Base-by-base conservation (phyloP, 2,888 invertebrate species). In the Bimastos eiseni region DNA sequence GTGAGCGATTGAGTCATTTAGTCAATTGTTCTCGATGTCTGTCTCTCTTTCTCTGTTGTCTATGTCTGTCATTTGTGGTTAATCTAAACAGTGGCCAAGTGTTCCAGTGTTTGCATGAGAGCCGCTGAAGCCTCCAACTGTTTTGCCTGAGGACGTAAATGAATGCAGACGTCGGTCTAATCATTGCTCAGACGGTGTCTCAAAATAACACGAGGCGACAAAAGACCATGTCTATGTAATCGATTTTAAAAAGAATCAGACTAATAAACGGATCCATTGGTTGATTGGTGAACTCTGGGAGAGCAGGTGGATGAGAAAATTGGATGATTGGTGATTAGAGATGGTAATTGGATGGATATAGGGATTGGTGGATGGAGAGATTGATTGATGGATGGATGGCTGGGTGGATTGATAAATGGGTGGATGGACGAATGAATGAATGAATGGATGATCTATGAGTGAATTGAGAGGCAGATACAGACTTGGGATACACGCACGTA, bases 41-140 rank as follows among this genome's bases (percentile, higher is more conserved):
- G 70, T 70, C n/a, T 70, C 30, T 70, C 70, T 70, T 15, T n/a
- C n/a, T 70, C 70, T 70, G 24, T 55, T 55, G 24, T 30, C 55
- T 24, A 24, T 55, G 6, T 55, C n/a, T 70, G 30, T 70, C 70
- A n/a, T 70, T 70, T 70, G n/a, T 70, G 30, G 30, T 70, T 70
- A n/a, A 70, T 70, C 70, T n/a, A 70, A 70, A 70, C n/a, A 70
- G 70, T 70, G 70, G 70, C 70, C 70, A 70, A 70, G 30, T 70
- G 70, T n/a, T 70, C 8, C 30, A 70, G 70, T 70, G 70, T n/a
- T 70, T 70, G 70, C n/a, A 0, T 13, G 70, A 70, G 70, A 70
- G n/a, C 11, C n/a, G 3, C 70, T 70, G 70, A 70, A 8, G 70
- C 70, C 70, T 70, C 13, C 70, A 70, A n/a, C n/a, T 70, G 70